phyloP scores from a whole-genome alignment of 35 echinoderm and acorn worm genomes.

The Ptychodera flava region DNA sequence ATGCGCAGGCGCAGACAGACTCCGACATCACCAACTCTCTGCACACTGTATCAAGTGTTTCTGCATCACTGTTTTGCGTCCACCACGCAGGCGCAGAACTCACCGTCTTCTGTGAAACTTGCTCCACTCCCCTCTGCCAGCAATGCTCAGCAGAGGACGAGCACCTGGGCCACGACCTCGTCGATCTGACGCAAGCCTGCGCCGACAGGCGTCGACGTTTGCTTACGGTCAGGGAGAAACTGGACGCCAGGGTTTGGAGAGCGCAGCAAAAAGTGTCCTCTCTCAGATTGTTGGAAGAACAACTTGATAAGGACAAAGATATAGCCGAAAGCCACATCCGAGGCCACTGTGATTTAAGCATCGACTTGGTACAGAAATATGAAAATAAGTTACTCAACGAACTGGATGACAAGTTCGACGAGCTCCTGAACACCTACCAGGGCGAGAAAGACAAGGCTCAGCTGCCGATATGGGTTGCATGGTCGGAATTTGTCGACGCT shows the following conservation, averaged over 20 bases:
- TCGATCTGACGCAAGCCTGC: slow-evolving; percentile 39
- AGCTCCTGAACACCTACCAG: background rate
- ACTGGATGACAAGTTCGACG: background rate
- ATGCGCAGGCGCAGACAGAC: slow-evolving; percentile 63
- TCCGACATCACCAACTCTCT: background rate
- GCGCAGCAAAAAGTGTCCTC: slow-evolving; percentile 43
- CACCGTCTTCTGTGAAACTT: slow-evolving; percentile 80
- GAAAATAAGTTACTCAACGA: background rate
- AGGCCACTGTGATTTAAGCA: slow-evolving; percentile 37
- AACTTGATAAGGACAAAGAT: background rate
- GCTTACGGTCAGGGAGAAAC: slow-evolving; percentile 42
- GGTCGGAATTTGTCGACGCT: background rate
- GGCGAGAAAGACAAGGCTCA: background rate
- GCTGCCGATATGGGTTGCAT: background rate
- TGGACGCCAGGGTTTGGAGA: slow-evolving; percentile 28
- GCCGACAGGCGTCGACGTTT: slow-evolving; percentile 45
- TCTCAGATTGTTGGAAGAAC: slow-evolving; percentile 16
- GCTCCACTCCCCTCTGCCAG: slow-evolving; percentile 70
- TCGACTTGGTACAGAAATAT: slow-evolving; percentile 43
- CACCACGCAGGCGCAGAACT: slow-evolving; percentile 59
- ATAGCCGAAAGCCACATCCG: slow-evolving; percentile 31
- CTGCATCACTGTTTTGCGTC: slow-evolving; percentile 43
- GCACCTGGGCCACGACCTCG: slow-evolving; percentile 36
- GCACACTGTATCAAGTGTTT: background rate
- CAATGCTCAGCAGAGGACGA: slow-evolving; percentile 52